Evolutionary conservation across 1,140 invertebrate species (phyloP).

Genomic region (Gryllus bimaculatus): DNA sequence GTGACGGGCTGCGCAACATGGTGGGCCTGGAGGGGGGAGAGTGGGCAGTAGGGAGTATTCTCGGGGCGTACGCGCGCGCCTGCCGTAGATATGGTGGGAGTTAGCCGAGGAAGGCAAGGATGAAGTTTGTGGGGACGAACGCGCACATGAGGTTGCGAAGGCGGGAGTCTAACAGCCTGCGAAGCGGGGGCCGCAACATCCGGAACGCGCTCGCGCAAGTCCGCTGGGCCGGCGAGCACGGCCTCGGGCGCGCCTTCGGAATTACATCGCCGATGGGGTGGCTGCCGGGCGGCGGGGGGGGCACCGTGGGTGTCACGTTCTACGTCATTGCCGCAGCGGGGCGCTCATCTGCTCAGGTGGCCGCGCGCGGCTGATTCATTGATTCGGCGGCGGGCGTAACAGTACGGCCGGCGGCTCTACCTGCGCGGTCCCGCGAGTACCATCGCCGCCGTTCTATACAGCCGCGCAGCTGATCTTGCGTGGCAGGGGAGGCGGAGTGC

Average conservation of each 20-base stretch:
- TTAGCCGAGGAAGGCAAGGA: too few relatives aligned
- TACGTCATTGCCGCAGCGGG: neutral
- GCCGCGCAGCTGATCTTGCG: neutral
- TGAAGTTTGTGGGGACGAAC: too few relatives aligned
- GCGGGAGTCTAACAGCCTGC: too few relatives aligned
- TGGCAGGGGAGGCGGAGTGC: too few relatives aligned
- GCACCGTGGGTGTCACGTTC: neutral
- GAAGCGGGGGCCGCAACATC: too few relatives aligned
- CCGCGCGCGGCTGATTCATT: neutral
- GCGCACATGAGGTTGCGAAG: too few relatives aligned
- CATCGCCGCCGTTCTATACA: neutral
- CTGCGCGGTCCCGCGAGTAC: neutral
- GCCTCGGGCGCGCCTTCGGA: neutral
- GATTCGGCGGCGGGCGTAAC: neutral
- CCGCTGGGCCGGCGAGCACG: neutral
- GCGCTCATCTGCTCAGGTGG: neutral
- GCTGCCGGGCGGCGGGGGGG: neutral
- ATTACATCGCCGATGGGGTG: neutral
- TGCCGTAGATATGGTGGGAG: too few relatives aligned
- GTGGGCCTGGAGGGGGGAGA: too few relatives aligned
- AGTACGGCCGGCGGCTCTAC: neutral
- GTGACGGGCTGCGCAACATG: too few relatives aligned
- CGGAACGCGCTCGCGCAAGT: too few relatives aligned
- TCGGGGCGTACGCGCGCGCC: too few relatives aligned
- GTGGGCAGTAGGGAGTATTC: too few relatives aligned